phyloP scores from a whole-genome alignment of 2,888 invertebrate genomes.

The Ferdinandea cuprea region DNA sequence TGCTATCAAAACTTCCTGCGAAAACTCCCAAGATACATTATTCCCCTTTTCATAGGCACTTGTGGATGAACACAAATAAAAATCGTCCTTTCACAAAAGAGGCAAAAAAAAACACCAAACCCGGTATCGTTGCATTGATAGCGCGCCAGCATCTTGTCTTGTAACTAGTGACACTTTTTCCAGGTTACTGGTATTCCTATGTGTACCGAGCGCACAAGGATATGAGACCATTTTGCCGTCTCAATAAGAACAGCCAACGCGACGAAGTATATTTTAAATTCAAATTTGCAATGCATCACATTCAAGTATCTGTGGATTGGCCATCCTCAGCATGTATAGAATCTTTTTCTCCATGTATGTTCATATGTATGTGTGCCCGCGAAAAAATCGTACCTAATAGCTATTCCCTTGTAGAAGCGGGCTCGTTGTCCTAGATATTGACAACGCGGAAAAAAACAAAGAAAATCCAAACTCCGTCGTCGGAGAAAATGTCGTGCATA shows the following conservation, averaged over 20 bases:
- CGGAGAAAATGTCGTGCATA: slow-evolving; percentile 30
- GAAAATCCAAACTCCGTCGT: neutral
- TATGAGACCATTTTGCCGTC: slow-evolving; percentile 26
- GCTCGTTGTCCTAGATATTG: slow-evolving; percentile 17
- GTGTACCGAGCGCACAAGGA: neutral
- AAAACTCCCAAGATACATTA: slow-evolving; percentile 18
- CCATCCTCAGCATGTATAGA: neutral
- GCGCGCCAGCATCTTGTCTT: slow-evolving; percentile 47
- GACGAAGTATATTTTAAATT: slow-evolving; percentile 52
- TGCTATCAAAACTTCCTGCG: slow-evolving; percentile 55
- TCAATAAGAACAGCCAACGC: slow-evolving; percentile 50
- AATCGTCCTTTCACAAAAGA: neutral
- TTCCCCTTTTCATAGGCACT: no score
- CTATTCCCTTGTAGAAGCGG: neutral
- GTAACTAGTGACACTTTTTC: slow-evolving; percentile 47
- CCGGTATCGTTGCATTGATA: slow-evolving; percentile 36
- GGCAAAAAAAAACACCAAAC: neutral
- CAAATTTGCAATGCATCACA: slow-evolving; percentile 64
- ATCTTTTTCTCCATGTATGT: neutral
- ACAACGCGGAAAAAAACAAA: slow-evolving; percentile 5
- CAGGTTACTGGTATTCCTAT: neutral
- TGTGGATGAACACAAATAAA: neutral
- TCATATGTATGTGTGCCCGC: neutral
- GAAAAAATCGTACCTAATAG: slow-evolving; percentile 32
- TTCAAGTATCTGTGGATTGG: slow-evolving; percentile 23